A percentile compares a stretch with the other conserved stretches of the same genome.
Evolutionary conservation across 2,113 vertebrate species (phyloP).

Genomic region (Cephalopholis sonnerati): DNA sequence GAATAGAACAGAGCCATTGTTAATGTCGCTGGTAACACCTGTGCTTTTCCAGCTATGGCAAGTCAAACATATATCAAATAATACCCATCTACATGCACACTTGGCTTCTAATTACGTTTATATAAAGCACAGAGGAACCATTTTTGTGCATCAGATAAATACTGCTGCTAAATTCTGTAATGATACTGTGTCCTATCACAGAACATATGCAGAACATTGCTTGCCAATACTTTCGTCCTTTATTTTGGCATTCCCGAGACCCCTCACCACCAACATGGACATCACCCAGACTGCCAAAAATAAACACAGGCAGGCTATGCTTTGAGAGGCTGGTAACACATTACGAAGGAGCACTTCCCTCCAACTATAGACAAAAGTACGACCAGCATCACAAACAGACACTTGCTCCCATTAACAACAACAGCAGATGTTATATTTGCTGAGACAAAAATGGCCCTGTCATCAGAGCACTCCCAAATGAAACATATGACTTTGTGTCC

Average conservation of each 20-base stretch:
- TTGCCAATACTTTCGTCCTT: constrained; percentile 4
- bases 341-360: constrained; percentile 8
- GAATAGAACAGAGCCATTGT: no score
- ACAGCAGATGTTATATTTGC: constrained; percentile 1
- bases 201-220: not conserved
- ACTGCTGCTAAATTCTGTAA: no score
- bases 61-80: not conserved
- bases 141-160: not conserved
- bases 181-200: not conserved
- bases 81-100: not conserved
- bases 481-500: not conserved
- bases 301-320: constrained; percentile 5
- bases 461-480: not conserved
- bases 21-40: no score
- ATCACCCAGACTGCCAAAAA: constrained; percentile 4
- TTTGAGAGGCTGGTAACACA: constrained; percentile 15
- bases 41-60: not conserved
- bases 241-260: not conserved
- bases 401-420: constrained; percentile 5
- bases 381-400: not conserved
- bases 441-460: not conserved
- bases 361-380: not conserved
- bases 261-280: not conserved
- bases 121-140: not conserved
- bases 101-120: not conserved